phyloP scores from a whole-genome alignment of 2,888 invertebrate species.

The Agriopis marginaria region DNA sequence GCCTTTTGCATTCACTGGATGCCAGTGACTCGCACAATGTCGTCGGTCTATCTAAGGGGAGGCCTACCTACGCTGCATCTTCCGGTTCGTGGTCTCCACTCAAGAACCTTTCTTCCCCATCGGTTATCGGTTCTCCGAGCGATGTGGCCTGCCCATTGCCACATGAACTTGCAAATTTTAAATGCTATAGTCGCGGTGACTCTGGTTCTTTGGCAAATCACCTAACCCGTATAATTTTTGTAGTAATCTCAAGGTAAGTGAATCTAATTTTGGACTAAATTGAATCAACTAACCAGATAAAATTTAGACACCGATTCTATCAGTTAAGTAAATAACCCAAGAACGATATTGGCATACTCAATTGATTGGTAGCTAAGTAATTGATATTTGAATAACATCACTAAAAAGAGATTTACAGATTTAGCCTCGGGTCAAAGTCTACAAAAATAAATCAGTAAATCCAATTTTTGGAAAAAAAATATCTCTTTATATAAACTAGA shows the following conservation, averaged over 20 bases:
- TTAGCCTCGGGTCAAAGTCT: background rate
- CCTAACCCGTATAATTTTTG: background rate
- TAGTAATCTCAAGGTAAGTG: background rate
- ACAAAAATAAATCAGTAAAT: background rate
- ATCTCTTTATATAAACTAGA: too few relatives aligned
- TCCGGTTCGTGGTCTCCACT: too few relatives aligned
- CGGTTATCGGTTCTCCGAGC: too few relatives aligned
- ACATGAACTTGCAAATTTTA: too few relatives aligned
- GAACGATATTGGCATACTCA: background rate
- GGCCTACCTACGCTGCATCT: too few relatives aligned
- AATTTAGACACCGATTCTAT: background rate
- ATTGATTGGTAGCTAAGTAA: slow-evolving; percentile 6
- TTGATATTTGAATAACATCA: slow-evolving; percentile 4
- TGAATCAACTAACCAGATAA: slow-evolving; percentile 2
- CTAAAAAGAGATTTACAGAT: background rate
- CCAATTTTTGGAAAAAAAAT: background rate
- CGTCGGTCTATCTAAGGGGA: too few relatives aligned
- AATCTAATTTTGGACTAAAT: slow-evolving; percentile 2
- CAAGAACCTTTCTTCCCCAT: too few relatives aligned
- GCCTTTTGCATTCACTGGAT: too few relatives aligned
- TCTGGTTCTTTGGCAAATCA: background rate
- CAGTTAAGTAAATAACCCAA: background rate
- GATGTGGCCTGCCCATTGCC: too few relatives aligned
- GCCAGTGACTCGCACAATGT: too few relatives aligned
- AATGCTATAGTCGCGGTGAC: too few relatives aligned